Evolutionary conservation across 2,113 vertebrate genomes (phyloP).

Genomic region (Triplophysa siluroides): DNA sequence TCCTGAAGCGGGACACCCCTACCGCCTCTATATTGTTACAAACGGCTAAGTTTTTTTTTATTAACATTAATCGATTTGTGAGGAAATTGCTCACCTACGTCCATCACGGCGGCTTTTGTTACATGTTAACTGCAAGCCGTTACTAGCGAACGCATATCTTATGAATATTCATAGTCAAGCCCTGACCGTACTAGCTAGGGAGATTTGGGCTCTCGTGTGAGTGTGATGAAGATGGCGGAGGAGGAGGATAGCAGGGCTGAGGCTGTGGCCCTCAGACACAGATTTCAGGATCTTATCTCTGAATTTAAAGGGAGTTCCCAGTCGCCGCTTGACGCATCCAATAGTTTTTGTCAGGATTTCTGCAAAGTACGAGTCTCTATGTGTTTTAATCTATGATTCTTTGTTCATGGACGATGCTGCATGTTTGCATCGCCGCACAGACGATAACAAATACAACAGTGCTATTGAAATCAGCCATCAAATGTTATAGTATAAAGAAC

Average conservation of each 20-base stretch:
- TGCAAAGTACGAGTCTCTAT: conserved; percentile 85
- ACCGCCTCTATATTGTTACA: too few relatives aligned
- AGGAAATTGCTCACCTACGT: too few relatives aligned
- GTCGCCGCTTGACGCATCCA: conserved; percentile 83
- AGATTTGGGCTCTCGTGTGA: conserved; percentile 92
- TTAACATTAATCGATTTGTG: too few relatives aligned
- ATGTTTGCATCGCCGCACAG: conserved; percentile 50
- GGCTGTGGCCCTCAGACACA: conserved; percentile 81
- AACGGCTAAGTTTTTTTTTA: too few relatives aligned
- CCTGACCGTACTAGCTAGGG: conserved; percentile 44
- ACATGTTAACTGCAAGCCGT: background rate
- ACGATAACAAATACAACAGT: conserved; percentile 32
- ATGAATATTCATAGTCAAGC: conserved; percentile 26
- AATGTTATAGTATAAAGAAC: background rate
- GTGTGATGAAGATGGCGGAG: conserved; percentile 99
- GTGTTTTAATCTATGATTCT: conserved; percentile 70
- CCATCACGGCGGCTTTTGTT: background rate
- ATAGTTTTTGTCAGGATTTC: conserved; percentile 92
- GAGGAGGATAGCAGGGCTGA: conserved; percentile 87
- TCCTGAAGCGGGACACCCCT: too few relatives aligned
- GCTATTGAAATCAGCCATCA: background rate
- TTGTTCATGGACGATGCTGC: conserved; percentile 73
- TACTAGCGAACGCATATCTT: background rate
- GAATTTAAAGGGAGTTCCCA: conserved; percentile 77
- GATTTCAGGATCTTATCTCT: conserved; percentile 83